These are phyloP conservation scores for Drosophila acutilabella DNA, from an alignment of 2,888 invertebrate genomes.

Conservation along the genomic window DNA sequence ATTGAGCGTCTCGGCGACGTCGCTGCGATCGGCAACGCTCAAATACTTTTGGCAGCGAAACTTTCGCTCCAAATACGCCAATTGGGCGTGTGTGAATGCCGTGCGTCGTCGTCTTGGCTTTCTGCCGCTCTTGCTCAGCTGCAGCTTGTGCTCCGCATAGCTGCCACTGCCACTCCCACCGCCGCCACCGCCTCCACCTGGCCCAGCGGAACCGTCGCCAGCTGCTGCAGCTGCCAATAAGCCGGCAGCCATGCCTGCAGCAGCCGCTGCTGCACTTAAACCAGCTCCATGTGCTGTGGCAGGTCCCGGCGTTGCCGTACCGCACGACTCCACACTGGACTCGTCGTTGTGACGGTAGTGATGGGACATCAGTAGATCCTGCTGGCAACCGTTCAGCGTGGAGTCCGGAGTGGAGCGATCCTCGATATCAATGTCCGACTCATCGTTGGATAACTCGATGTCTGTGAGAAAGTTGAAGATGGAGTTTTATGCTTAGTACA, in stretches of 20 bases:
- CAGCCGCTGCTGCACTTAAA: slow-evolving; percentile 61
- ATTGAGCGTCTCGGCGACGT: slow-evolving; percentile 95
- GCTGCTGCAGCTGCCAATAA: slow-evolving; percentile 52
- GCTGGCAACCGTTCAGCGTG: slow-evolving; percentile 62
- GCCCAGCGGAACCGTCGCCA: neutral
- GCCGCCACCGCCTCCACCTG: slow-evolving; percentile 1
- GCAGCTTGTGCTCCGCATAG: slow-evolving; percentile 80
- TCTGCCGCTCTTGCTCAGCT: slow-evolving; percentile 87
- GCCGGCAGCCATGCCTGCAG: slow-evolving; percentile 69
- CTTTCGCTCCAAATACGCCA: slow-evolving; percentile 95
- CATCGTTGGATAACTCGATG: slow-evolving; percentile 84
- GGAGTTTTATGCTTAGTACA: neutral
- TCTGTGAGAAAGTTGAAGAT: slow-evolving; percentile 55
- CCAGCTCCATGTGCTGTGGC: slow-evolving; percentile 25
- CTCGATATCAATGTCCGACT: slow-evolving; percentile 85
- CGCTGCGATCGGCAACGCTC: slow-evolving; percentile 96
- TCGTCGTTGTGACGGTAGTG: slow-evolving; percentile 78
- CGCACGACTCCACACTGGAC: slow-evolving; percentile 82
- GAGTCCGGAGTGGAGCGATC: slow-evolving; percentile 84
- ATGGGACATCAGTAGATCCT: slow-evolving; percentile 67
- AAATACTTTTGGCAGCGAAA: slow-evolving; percentile 97
- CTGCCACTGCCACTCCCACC: slow-evolving; percentile 44
- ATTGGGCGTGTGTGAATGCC: slow-evolving; percentile 97
- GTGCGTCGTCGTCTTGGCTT: slow-evolving; percentile 94
- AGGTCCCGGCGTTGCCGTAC: slow-evolving; percentile 60